Evolutionary conservation across 2,113 vertebrate genomes (phyloP).

Genomic region (Diphyllodes magnificus): DNA sequence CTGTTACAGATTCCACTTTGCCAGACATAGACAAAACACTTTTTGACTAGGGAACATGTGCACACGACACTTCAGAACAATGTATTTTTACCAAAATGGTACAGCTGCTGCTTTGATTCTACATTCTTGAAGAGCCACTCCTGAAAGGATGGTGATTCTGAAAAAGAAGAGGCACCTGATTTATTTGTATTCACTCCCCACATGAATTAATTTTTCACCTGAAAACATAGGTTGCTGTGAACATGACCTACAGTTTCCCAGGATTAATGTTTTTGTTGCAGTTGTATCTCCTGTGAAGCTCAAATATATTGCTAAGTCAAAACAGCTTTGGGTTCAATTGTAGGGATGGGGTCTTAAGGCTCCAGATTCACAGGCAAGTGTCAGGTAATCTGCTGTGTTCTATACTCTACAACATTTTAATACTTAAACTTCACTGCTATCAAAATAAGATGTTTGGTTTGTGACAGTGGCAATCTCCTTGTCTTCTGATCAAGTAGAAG

Average conservation of each 20-base stretch:
- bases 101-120: not conserved
- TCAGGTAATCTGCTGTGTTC: not conserved
- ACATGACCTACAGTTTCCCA: not conserved
- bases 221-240: not conserved
- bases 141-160: not conserved
- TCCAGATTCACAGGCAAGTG: not conserved
- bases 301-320: not conserved
- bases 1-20: not conserved
- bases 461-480: not conserved
- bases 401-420: not conserved
- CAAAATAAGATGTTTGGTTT: not conserved
- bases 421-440: no score
- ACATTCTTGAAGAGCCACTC: not conserved
- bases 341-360: not conserved
- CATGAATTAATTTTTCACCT: not conserved
- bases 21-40: not conserved
- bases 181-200: not conserved
- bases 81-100: not conserved
- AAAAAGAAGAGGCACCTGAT: not conserved
- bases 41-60: fast-evolving
- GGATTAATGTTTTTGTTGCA: not conserved
- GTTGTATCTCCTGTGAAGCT: not conserved
- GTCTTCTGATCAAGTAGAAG: not conserved
- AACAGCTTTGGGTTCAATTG: not conserved
- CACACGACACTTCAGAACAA: not conserved